Evolutionary conservation across 2,113 vertebrate species (phyloP), one percentile per base, ranked within the genome.

Genomic region (Apeltes quadracus): DNA sequence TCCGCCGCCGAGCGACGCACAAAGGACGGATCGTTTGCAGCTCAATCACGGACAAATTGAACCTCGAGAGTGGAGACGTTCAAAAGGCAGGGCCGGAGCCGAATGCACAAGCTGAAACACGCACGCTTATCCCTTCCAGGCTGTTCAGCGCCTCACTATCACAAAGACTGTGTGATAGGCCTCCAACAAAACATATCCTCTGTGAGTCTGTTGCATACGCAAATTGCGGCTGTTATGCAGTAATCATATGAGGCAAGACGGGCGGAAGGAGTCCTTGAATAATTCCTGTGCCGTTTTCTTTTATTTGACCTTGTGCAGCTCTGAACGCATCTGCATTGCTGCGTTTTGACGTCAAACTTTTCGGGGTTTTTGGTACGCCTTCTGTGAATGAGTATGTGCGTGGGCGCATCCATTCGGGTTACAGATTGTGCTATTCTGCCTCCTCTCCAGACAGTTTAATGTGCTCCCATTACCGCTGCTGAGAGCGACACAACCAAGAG

Each of bases 31-130:
- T 88, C 73, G 51, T 86, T 88, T 87, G 84, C 66, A 53, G 80
- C 80, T 82, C 79, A 87, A 86, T 86, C 77, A 73, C 77, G 76
- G 78, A 89, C 80, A 88, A 85, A 86, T 81, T 85, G 84, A 88
- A 85, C 79, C 76, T 81, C 78, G 75, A 72, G 76, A 83, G 77
- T 65, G 61, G 69, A 71, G 73, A 79, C 76, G 78, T 88, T 29
- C 29, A 29, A 89, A 88, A 85, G 80, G 76, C 76, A 84, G 63
- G 68, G 76, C 76, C 75, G 36, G 44, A 81, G 61, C 55, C 72
- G 83, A 88, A 90, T 79, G 66, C 72, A 76, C 77, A 86, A 77
- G 69, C 61, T 64, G 66, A 51, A 57, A 69, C 69, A 70, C 64
- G 51, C 38, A 43, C 14, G 12, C 78, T 27, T 41, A 20, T 55